A percentile compares a stretch with the other conserved stretches of the same genome.
Evolutionary conservation across 2,113 vertebrate species (phyloP).

Genomic region (Euleptes europaea): DNA sequence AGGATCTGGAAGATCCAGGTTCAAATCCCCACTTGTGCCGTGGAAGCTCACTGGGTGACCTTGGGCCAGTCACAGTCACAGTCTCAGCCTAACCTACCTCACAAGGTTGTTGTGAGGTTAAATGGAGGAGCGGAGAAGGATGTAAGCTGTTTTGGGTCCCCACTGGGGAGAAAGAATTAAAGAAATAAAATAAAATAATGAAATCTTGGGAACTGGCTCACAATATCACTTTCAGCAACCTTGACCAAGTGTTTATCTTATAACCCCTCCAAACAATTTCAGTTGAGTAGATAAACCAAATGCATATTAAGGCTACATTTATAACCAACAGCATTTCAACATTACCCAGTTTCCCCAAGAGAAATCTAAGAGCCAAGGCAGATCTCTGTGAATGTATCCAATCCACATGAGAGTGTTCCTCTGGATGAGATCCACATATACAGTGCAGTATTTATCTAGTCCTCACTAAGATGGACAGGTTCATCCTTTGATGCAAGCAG

Average conservation of each 20-base stretch:
- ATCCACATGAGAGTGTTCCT: neutral
- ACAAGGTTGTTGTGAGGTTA: too few species aligned
- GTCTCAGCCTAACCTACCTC: too few species aligned
- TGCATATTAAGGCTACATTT: neutral
- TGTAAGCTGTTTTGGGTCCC: too few species aligned
- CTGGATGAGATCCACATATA: neutral
- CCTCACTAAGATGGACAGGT: neutral
- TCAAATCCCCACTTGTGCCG: neutral
- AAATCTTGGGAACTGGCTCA: too few species aligned
- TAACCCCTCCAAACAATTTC: neutral
- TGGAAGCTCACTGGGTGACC: too few species aligned
- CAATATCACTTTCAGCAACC: too few species aligned
- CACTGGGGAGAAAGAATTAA: too few species aligned
- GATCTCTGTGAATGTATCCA: neutral
- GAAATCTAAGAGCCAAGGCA: neutral
- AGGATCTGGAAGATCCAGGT: neutral
- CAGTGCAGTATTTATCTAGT: too few species aligned
- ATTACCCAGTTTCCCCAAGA: neutral
- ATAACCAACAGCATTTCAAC: neutral
- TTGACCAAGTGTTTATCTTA: too few species aligned
- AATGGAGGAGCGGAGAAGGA: too few species aligned
- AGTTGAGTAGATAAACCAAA: neutral
- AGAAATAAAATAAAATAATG: too few species aligned
- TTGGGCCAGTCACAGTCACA: too few species aligned
- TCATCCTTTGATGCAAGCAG: neutral